Percentiles rank a stretch among this genome's conserved stretches.
Evolutionary conservation across 2,113 vertebrate genomes (phyloP).

Genomic region (Cathartes aura): DNA sequence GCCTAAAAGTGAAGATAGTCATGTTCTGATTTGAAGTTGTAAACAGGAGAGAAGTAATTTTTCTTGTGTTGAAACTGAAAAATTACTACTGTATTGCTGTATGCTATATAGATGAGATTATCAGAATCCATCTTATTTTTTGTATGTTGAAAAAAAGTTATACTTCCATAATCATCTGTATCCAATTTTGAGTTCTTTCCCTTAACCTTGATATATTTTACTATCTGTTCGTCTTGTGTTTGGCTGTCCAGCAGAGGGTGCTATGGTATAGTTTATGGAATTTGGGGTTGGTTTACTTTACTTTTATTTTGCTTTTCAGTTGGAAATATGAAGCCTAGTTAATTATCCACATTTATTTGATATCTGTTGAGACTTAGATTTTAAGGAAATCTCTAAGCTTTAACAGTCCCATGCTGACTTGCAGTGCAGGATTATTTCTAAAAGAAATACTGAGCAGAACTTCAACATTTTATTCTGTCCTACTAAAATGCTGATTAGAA

Average conservation of each 20-base stretch:
- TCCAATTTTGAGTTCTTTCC: not conserved
- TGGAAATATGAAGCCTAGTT: not conserved
- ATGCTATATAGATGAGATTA: not conserved
- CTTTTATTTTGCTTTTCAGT: not conserved
- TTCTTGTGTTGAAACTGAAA: not conserved
- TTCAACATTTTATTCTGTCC: not conserved
- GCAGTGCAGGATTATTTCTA: not conserved
- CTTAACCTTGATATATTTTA: accelerated
- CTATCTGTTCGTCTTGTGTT: not conserved
- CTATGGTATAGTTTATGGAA: not conserved
- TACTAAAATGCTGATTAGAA: not conserved
- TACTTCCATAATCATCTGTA: not conserved
- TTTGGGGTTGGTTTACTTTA: not conserved
- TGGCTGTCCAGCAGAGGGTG: slow-evolving; percentile 51
- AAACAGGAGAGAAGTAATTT: not conserved
- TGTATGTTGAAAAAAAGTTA: not conserved
- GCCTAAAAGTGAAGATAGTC: not conserved
- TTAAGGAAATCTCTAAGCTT: not conserved
- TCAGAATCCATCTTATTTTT: not conserved
- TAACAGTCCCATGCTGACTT: not conserved
- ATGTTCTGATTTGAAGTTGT: not conserved
- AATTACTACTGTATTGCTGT: not conserved
- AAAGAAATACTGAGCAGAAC: not conserved
- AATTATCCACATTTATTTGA: not conserved
- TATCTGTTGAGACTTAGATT: not conserved